Evolutionary conservation across 1,140 invertebrate genomes (phyloP).

Genomic region (Penaeus japonicus): DNA sequence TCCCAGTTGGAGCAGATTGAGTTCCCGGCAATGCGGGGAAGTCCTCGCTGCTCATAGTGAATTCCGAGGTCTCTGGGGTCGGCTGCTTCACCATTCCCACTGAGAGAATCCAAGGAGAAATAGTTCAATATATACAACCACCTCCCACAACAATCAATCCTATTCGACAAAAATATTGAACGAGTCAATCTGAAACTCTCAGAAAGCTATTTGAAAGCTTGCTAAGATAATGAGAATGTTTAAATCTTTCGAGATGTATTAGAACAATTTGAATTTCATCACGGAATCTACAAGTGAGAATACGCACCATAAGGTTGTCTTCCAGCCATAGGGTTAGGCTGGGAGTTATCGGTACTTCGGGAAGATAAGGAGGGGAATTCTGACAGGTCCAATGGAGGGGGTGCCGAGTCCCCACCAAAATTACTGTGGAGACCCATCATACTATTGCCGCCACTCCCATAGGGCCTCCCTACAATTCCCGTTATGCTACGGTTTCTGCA

Average conservation of each 20-base stretch:
- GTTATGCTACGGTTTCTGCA: slow-evolving; percentile 34
- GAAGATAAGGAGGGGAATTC: slow-evolving; percentile 62
- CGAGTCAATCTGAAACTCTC: no score
- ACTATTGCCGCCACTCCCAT: slow-evolving; percentile 50
- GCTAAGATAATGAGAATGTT: no score
- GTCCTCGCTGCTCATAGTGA: slow-evolving; percentile 97
- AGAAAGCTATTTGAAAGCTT: no score
- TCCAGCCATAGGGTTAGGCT: slow-evolving; percentile 50
- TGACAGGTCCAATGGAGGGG: slow-evolving; percentile 62
- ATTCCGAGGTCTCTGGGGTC: slow-evolving; percentile 89
- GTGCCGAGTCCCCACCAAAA: slow-evolving; percentile 54
- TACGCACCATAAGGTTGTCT: slow-evolving; percentile 53
- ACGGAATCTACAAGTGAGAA: not conserved
- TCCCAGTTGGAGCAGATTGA: slow-evolving; percentile 47
- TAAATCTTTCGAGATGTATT: no score
- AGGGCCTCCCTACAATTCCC: slow-evolving; percentile 30
- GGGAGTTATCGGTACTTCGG: slow-evolving; percentile 44
- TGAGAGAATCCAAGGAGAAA: slow-evolving; percentile 63
- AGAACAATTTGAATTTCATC: not conserved
- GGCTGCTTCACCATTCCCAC: slow-evolving; percentile 97
- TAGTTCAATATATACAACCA: no score
- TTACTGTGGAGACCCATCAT: slow-evolving; percentile 50
- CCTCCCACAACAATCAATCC: no score
- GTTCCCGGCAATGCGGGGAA: slow-evolving; percentile 92
- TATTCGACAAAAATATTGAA: no score